A percentile compares a stretch with the other conserved stretches of the same genome.
These are phyloP conservation scores for Drosophila azteca DNA, from an alignment of 1,140 invertebrate species.

Conservation along the genomic window DNA sequence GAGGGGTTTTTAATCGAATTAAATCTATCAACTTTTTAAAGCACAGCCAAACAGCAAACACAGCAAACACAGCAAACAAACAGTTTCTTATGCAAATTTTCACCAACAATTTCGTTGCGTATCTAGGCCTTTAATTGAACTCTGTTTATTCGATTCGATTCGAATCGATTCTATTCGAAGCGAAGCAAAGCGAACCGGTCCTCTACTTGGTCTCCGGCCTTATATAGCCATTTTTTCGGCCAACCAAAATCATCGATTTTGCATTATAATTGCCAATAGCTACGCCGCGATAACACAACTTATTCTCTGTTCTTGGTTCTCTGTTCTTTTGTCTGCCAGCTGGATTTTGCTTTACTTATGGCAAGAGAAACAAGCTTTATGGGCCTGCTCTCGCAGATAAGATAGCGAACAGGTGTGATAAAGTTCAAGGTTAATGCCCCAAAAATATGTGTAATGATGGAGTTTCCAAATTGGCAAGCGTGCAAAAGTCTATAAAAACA, in stretches of 20 bases:
- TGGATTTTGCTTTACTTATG: no score
- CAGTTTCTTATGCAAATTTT: constrained; percentile 58
- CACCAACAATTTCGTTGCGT: constrained; percentile 6
- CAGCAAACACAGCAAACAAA: no score
- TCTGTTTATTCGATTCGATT: constrained; percentile 38
- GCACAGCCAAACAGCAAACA: constrained; percentile 1
- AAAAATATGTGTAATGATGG: constrained; percentile 41
- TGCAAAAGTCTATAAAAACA: constrained; percentile 18
- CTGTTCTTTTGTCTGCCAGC: constrained; percentile 30
- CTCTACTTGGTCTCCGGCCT: constrained; percentile 34
- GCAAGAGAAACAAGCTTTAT: constrained; percentile 47
- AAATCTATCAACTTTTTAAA: constrained; percentile 39
- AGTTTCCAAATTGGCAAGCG: constrained; percentile 38
- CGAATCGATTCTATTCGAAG: constrained; percentile 12
- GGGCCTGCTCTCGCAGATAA: constrained; percentile 45
- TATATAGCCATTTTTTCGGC: constrained; percentile 27
- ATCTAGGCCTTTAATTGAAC: constrained; percentile 62
- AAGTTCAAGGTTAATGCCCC: constrained; percentile 68
- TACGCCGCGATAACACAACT: constrained; percentile 47
- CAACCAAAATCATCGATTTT: constrained; percentile 50
- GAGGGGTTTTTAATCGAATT: constrained; percentile 19
- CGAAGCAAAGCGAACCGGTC: constrained; percentile 50
- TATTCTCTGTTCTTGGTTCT: constrained; percentile 24
- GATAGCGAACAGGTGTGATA: constrained; percentile 59
- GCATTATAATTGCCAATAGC: constrained; percentile 51